Evolutionary conservation across 2,888 invertebrate species (phyloP).

Genomic region (Lochmaea crataegi): DNA sequence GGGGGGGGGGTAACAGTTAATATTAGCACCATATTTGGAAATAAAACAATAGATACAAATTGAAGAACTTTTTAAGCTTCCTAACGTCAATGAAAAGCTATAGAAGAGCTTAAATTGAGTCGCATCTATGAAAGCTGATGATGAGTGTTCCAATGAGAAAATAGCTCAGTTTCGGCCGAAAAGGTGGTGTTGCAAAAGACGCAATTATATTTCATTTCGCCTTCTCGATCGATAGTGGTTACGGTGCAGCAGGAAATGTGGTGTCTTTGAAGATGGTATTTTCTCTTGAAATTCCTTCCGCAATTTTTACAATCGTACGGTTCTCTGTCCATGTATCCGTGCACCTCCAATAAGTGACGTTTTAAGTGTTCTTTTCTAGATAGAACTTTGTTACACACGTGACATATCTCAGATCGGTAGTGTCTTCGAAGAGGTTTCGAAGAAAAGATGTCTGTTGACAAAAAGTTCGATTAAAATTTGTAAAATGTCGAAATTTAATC

Average conservation of each 20-base stretch:
- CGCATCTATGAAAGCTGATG: constrained; percentile 15
- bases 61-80: too few relatives aligned
- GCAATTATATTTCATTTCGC: constrained; percentile 20
- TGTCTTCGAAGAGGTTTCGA: not conserved
- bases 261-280: constrained; percentile 64
- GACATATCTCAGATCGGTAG: constrained; percentile 7
- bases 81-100: too few relatives aligned
- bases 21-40: too few relatives aligned
- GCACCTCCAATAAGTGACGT: constrained; percentile 35
- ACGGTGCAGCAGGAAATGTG: constrained; percentile 3
- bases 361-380: constrained; percentile 37
- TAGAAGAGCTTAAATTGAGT: too few relatives aligned
- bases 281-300: constrained; percentile 37
- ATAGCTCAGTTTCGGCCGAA: constrained; percentile 25
- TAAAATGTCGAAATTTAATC: not conserved
- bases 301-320: constrained; percentile 36
- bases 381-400: constrained; percentile 23
- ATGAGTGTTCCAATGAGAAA: constrained; percentile 34
- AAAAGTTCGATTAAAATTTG: constrained; percentile 20
- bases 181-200: constrained; percentile 35
- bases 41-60: too few relatives aligned
- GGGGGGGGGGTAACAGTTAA: too few relatives aligned
- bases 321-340: not conserved
- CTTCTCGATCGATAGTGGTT: not conserved
- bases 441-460: constrained; percentile 22